A percentile compares a stretch with the other conserved stretches of the same genome.
Evolutionary conservation across 2,888 invertebrate genomes (phyloP).

Genomic region (Laspeyria flexula): DNA sequence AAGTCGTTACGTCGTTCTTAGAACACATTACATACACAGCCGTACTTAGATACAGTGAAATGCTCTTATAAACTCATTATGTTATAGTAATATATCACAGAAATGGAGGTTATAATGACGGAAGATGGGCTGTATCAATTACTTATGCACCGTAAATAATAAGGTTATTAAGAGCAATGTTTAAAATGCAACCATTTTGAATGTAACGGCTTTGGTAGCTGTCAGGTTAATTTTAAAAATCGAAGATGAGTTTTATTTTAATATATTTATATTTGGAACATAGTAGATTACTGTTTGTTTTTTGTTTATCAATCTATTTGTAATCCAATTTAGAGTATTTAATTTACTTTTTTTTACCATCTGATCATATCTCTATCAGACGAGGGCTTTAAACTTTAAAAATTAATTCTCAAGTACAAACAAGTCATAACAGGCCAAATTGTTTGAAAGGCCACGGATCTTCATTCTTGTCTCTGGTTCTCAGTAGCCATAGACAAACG

Average conservation of each 20-base stretch:
- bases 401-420: too few relatives aligned
- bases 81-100: slow-evolving; percentile 8
- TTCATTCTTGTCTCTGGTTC: slow-evolving; percentile 25
- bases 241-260: too few relatives aligned
- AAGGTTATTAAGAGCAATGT: not conserved
- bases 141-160: not conserved
- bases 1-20: slow-evolving; percentile 20
- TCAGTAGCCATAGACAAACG: slow-evolving; percentile 31
- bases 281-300: too few relatives aligned
- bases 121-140: slow-evolving; percentile 2
- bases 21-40: slow-evolving; percentile 26
- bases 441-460: slow-evolving; percentile 18
- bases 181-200: too few relatives aligned
- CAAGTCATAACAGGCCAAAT: slow-evolving; percentile 3
- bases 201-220: too few relatives aligned
- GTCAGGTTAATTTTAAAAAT: too few relatives aligned
- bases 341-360: too few relatives aligned
- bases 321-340: too few relatives aligned
- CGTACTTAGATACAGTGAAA: slow-evolving; percentile 15
- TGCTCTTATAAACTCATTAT: slow-evolving; percentile 21
- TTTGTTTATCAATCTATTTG: too few relatives aligned
- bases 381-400: too few relatives aligned
- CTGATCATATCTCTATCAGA: too few relatives aligned
- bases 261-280: too few relatives aligned
- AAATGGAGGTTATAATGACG: not conserved